These are phyloP conservation scores for Rhinoraja longicauda DNA, from an alignment of 2,797 vertebrate species.

Conservation along the genomic window DNA sequence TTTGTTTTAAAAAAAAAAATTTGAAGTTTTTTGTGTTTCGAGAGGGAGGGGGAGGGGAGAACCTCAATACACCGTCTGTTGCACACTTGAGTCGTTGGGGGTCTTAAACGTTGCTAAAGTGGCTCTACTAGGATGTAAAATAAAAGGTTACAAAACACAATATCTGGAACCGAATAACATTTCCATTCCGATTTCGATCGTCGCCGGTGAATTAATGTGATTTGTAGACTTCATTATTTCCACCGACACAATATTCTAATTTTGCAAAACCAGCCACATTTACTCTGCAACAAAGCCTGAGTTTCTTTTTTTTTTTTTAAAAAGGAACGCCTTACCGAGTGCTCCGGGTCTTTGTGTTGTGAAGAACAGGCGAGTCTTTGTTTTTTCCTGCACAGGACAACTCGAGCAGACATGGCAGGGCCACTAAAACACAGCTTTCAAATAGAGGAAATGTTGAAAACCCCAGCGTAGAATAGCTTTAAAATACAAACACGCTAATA, in stretches of 20 bases:
- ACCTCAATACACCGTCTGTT: too few species aligned
- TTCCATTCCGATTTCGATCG: neutral
- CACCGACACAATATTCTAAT: neutral
- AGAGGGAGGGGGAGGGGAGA: too few species aligned
- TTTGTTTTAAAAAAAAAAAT: too few species aligned
- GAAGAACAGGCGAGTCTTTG: neutral
- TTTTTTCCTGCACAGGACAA: neutral
- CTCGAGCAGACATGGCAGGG: neutral
- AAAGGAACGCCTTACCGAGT: neutral
- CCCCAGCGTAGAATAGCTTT: neutral
- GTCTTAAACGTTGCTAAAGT: neutral
- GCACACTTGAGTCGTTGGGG: neutral
- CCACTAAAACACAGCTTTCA: neutral
- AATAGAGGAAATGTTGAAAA: neutral
- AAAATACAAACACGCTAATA: too few species aligned
- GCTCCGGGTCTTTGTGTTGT: neutral
- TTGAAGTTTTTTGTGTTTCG: too few species aligned
- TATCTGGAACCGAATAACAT: neutral
- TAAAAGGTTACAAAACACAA: neutral
- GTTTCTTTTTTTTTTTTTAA: neutral
- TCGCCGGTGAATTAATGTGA: neutral
- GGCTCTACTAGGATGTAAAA: neutral
- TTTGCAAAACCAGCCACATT: neutral
- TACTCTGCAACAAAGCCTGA: neutral
- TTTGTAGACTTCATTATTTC: neutral